Base-by-base conservation (phyloP, 2,113 vertebrate species). In the Carassius carassius region DNA sequence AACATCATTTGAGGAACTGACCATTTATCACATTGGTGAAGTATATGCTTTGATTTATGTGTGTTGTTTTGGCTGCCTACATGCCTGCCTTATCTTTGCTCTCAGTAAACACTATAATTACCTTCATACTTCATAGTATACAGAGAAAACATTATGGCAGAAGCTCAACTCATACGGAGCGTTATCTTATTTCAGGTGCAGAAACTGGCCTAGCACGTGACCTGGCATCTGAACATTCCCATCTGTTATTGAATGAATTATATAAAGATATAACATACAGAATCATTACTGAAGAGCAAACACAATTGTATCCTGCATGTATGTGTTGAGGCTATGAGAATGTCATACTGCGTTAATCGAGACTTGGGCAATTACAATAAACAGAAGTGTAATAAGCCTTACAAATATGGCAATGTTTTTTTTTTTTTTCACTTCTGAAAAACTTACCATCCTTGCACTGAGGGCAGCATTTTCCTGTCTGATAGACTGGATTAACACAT, bases 401-500 rank as follows among this genome's bases (percentile, higher is more conserved):
- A 44, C 37, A 72, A 56, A 21, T 11, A 60, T 23, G 56, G 0
- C 13, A 29, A 1, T 58, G 44, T 72, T 83, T 29, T 41, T 10
- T 70, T 21, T 13, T 41, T 10, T 2, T 29, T 29, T 2, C 29
- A 35, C 8, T 69, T 69, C 65, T 35, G 74, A n/a, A 9, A 23
- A 16, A 70, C 94, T 89, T 84, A 96, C 95, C 96, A 1, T 96
- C 94, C 78, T 92, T 92, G 90, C 95, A 96, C 82, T 94, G 93
- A 25, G 95, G 95, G 87, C 95, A 96, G 87, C 95, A 96, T 80
- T 93, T 94, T 19, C 95, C 95, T 14, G 92, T 92, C 83, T 95
- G 93, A 83, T 94, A 96, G 75, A 94, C 86, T 0, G 95, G 94
- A 89, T 96, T 94, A 84, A 96, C 94, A 75, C 95, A 96, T 1